Evolutionary conservation across 1,140 invertebrate species (phyloP), one percentile per base, ranked within the genome.

Genomic region (Drosophila pseudoobscura): DNA sequence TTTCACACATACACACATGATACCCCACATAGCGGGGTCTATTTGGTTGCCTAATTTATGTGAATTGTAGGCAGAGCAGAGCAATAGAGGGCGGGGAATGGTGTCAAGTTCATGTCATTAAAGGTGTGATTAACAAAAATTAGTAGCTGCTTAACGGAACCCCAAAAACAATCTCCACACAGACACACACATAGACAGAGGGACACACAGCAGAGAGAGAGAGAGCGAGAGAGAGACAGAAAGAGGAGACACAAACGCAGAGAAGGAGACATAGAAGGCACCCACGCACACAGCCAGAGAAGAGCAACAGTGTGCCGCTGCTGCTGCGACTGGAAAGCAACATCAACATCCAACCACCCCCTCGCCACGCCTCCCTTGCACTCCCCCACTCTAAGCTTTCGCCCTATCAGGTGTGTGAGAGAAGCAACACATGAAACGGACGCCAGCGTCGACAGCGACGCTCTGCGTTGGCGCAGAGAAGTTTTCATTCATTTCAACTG

Each of bases 61-160:
- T 58, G 74, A 63, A 75, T 52, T 50, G 57, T 47, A 61, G 78
- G 78, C 57, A 70, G 75, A 45, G 64, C 29, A 31, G 29, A 8
- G 26, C 51, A 56, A 35, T 49, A 43, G 2, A 31, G 31, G 35
- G 41, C 6, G 55, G 50, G 57, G 57, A 85, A 82, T 71, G 75
- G 83, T 85, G 82, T 87, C 82, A 87, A 87, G 82, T 87, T 87
- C 82, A 75, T 75, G 78, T 88, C 83, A 88, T 87, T 88, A 87
- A 39, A 88, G 83, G 78, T 87, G 82, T 87, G 78, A 87, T 87
- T 87, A 87, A 87, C 82, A 87, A 87, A 87, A 87, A 87, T 87
- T 88, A 87, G 78, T 87, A 68, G 78, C 78, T 87, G 83, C 82
- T 85, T 85, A 84, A 73, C 77, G 61, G 24, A 54, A 60, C 44